Evolutionary conservation across 1,140 invertebrate species (phyloP).

Genomic region (Drosophila grimshawi): DNA sequence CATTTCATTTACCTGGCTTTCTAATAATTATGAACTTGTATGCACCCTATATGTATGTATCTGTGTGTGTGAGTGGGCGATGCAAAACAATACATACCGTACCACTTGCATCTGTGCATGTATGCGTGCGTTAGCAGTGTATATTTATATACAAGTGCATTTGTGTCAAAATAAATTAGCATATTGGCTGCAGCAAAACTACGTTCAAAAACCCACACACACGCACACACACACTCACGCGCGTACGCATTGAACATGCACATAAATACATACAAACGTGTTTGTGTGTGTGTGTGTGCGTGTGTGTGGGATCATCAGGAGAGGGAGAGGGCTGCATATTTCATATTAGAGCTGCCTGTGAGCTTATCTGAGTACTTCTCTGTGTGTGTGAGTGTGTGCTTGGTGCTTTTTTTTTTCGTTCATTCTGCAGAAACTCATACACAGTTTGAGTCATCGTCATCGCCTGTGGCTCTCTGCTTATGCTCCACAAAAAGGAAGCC

Average conservation of each 20-base stretch:
- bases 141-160: slow-evolving; percentile 40
- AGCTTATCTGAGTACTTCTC: slow-evolving; percentile 43
- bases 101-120: slow-evolving; percentile 10
- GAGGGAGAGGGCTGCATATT: slow-evolving; percentile 36
- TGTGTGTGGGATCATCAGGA: slow-evolving; percentile 16
- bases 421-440: slow-evolving; percentile 44
- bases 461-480: slow-evolving; percentile 19
- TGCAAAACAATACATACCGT: slow-evolving; percentile 34
- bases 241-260: slow-evolving; percentile 33
- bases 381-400: slow-evolving; percentile 16
- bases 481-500: slow-evolving; percentile 33
- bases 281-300: slow-evolving; percentile 25
- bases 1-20: slow-evolving; percentile 44
- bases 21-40: slow-evolving; percentile 37
- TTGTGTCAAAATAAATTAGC: slow-evolving; percentile 64
- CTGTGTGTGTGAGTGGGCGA: slow-evolving; percentile 14
- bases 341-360: slow-evolving; percentile 51
- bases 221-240: slow-evolving; percentile 3
- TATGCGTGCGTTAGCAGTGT: slow-evolving; percentile 14
- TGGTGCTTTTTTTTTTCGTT: slow-evolving; percentile 32
- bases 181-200: slow-evolving; percentile 60
- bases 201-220: slow-evolving; percentile 48
- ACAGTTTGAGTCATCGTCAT: slow-evolving; percentile 49
- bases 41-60: slow-evolving; percentile 1
- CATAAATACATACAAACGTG: slow-evolving; percentile 13